Evolutionary conservation across 2,113 vertebrate genomes (phyloP).

Genomic region (Neomonachus schauinslandi): DNA sequence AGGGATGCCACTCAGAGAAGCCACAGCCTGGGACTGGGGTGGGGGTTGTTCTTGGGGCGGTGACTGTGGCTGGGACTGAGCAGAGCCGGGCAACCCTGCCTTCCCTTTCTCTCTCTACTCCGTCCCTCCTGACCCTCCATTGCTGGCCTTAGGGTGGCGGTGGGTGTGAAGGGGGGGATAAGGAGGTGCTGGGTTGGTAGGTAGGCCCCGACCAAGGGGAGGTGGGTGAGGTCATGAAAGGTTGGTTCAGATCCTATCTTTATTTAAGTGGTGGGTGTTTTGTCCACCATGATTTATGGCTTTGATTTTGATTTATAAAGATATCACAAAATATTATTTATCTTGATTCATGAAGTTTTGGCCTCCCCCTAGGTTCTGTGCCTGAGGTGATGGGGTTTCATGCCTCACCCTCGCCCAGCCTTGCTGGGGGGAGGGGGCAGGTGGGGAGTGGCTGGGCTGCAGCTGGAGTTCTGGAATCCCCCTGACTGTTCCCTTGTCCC

Average conservation of each 20-base stretch:
- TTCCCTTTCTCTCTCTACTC: too few species aligned
- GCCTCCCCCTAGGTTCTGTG: not conserved
- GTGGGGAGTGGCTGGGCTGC: not conserved
- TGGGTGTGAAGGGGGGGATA: not conserved
- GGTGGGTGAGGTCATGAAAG: not conserved
- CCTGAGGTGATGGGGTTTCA: not conserved
- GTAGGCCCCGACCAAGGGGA: not conserved
- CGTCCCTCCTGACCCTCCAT: not conserved
- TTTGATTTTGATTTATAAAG: not conserved
- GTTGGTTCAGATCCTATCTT: not conserved
- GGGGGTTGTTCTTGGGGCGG: not conserved
- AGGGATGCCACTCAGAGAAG: not conserved
- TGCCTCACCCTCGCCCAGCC: not conserved
- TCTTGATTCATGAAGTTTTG: not conserved
- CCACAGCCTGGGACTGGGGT: rapidly evolving
- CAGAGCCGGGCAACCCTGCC: rapidly evolving
- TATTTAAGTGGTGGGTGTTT: not conserved
- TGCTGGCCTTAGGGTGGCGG: not conserved
- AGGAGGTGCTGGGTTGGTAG: not conserved
- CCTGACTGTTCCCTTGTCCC: too few species aligned
- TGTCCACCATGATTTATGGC: not conserved
- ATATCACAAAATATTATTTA: not conserved
- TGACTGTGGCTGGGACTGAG: not conserved
- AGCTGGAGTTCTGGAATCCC: not conserved
- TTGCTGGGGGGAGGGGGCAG: not conserved